Base-by-base conservation (phyloP, 1,140 invertebrate genomes). In the Drosophila nasuta region DNA sequence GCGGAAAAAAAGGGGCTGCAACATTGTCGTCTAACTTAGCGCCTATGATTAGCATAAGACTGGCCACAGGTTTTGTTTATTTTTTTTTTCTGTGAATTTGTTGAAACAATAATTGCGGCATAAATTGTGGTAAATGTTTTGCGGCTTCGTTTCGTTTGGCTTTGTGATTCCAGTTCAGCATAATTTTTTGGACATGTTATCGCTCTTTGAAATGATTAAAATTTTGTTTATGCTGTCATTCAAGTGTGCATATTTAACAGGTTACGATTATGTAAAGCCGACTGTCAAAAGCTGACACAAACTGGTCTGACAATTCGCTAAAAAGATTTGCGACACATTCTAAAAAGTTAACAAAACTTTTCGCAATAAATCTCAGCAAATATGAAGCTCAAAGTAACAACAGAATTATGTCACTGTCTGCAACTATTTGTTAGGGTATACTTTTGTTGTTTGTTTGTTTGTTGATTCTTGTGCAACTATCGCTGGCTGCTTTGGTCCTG, bases 41-140 rank as follows among this genome's bases (percentile, higher is more conserved):
- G 71, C 71, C 65, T 74, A 59, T 68, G 71, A 87, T 87, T 83
- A 88, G 76, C 82, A 87, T 87, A 87, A 87, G 73, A 59, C 70
- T 77, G 65, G 20, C 67, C 60, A 48, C 83, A 82, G 83, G 79
- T 82, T 82, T 75, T 13, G 8, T 2, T 33, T 52, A 15, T 57
- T 78, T 86, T 79, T 57, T 57, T 58, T 10, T 35, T 51, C 25
- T 57, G 41, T 63, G 45, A 59, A 72, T 66, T 62, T 69, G 66
- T 64, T 69, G 52, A 78, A 78, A 71, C 43, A 79, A 77, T 73
- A 64, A 79, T 73, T 77, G 64, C 20, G 77, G 82, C 85, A 88
- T 69, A 75, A 82, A 88, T 81, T 89, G 77, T 58, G 83, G 59
- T 81, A 69, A 82, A 80, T 75, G 69, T 82, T 57, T 87, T 72